Percentiles rank a stretch among this genome's conserved stretches.
phyloP scores from a whole-genome alignment of 2,888 invertebrate genomes.

The Drosophila nigricruria region DNA sequence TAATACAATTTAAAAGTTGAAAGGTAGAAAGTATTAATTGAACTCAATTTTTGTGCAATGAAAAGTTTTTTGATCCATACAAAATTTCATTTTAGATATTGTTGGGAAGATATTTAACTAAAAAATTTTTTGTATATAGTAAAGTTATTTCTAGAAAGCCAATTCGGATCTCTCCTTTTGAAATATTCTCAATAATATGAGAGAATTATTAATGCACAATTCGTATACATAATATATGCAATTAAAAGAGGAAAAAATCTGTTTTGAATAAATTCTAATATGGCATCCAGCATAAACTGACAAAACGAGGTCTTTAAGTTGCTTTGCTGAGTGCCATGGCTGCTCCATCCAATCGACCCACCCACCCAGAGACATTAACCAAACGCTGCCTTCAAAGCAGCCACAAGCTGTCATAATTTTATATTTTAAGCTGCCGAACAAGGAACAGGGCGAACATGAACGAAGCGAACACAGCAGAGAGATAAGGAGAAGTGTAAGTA shows the following conservation, averaged over 20 bases:
- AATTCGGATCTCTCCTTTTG: too few species aligned
- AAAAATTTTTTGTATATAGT: too few species aligned
- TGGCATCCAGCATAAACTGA: conserved; percentile 11
- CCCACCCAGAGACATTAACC: conserved; percentile 22
- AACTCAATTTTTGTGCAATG: too few species aligned
- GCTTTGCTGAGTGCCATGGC: conserved; percentile 1
- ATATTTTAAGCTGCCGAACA: conserved; percentile 64
- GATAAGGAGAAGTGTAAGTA: conserved; percentile 31
- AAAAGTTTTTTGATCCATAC: too few species aligned
- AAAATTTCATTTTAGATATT: too few species aligned
- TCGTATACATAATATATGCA: not conserved
- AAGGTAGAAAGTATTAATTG: too few species aligned
- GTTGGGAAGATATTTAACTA: too few species aligned
- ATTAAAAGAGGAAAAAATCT: not conserved
- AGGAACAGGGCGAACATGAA: conserved; percentile 19
- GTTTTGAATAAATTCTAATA: conserved; percentile 1
- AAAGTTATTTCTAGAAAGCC: too few species aligned
- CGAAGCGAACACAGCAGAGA: conserved; percentile 17
- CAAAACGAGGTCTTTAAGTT: conserved; percentile 18
- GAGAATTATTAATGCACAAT: not conserved
- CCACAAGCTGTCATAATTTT: conserved; percentile 74
- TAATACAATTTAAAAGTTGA: too few species aligned
- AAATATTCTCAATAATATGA: not conserved
- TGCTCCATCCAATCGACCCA: not conserved
- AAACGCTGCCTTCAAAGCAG: conserved; percentile 44